Evolutionary conservation across 2,797 vertebrate genomes (phyloP).

Genomic region (Pipistrellus pygmaeus): DNA sequence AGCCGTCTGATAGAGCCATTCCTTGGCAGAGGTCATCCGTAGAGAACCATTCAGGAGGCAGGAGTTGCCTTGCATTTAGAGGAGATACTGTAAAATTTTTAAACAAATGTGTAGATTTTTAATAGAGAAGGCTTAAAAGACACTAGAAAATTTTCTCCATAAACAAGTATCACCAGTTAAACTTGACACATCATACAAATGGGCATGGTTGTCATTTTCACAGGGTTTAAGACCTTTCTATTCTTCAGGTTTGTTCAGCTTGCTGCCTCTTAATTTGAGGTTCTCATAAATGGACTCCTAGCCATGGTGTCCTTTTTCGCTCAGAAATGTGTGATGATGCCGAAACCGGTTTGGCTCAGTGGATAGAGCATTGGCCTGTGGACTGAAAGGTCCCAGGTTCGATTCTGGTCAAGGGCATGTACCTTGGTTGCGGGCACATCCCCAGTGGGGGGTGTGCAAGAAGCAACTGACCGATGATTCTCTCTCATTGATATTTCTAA

Average conservation of each 20-base stretch:
- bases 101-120: background rate
- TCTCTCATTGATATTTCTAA: too few relatives aligned
- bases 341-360: too few relatives aligned
- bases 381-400: too few relatives aligned
- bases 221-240: background rate
- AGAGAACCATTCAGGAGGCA: background rate
- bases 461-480: too few relatives aligned
- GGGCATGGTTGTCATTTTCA: background rate
- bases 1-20: background rate
- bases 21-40: background rate
- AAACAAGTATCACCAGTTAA: background rate
- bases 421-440: too few relatives aligned
- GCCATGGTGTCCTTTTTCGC: background rate
- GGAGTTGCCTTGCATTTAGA: background rate
- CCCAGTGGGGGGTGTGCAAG: too few relatives aligned
- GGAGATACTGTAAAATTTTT: background rate
- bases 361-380: too few relatives aligned
- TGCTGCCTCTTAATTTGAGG: background rate
- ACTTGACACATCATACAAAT: background rate
- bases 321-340: background rate
- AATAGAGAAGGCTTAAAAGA: background rate
- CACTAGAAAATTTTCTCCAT: background rate
- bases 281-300: background rate
- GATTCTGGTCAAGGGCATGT: too few relatives aligned
- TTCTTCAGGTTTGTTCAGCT: background rate